Conservation (phyloP, 2,888 invertebrate genomes). For the Trissolcus brochymenae region DNA sequence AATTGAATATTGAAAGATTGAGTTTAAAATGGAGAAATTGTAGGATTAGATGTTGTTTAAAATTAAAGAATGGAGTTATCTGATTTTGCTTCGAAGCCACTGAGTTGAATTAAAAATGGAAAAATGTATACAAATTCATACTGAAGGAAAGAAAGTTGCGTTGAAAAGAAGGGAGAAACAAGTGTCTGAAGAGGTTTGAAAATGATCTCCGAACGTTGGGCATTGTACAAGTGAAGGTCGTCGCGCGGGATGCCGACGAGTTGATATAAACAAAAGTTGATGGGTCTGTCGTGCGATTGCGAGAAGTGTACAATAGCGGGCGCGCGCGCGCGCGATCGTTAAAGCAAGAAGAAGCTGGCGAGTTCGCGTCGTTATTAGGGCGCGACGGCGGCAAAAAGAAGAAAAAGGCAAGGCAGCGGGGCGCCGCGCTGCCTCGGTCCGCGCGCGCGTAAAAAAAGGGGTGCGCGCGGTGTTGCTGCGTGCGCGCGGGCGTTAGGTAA, state of each 20-base stretch:
- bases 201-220: not conserved
- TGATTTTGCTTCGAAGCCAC: too few relatives aligned
- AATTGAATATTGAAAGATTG: too few relatives aligned
- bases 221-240: constrained; percentile 2
- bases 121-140: too few relatives aligned
- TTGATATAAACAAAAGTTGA: constrained; percentile 32
- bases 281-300: constrained; percentile 39
- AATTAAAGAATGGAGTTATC: too few relatives aligned
- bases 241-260: constrained; percentile 5
- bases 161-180: too few relatives aligned
- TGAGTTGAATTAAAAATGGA: too few relatives aligned
- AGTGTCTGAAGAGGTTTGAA: too few relatives aligned
- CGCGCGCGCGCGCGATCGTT: constrained; percentile 43
- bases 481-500: constrained; percentile 48
- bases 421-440: constrained; percentile 46
- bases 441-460: constrained; percentile 50
- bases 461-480: constrained; percentile 48
- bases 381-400: constrained; percentile 52
- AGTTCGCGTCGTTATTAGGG: constrained; percentile 49
- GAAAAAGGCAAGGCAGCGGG: constrained; percentile 50
- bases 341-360: constrained; percentile 46
- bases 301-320: constrained; percentile 50
- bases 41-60: too few relatives aligned
- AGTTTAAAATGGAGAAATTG: too few relatives aligned
- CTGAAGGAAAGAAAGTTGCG: too few relatives aligned